A percentile compares a stretch with the other conserved stretches of the same genome.
Conservation (phyloP, 2,888 invertebrate species). For the Lamellibrachia satsuma region DNA sequence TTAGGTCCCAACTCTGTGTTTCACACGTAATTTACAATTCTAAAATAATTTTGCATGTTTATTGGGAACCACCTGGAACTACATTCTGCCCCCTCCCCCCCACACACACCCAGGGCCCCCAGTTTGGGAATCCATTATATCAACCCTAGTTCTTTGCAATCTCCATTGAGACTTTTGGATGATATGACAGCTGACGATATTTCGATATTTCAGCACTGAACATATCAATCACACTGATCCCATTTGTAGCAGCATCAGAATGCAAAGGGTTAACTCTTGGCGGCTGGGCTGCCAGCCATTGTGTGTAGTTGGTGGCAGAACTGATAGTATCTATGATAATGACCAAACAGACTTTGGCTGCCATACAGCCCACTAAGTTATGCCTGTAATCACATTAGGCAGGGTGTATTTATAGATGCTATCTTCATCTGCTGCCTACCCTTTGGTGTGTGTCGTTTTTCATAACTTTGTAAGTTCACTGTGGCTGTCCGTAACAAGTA, state of each 20-base stretch:
- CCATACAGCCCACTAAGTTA: not conserved
- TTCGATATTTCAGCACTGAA: not conserved
- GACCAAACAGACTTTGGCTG: conserved; percentile 8
- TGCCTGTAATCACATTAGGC: conserved; percentile 1
- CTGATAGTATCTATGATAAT: conserved; percentile 11
- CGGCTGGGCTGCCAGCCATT: not conserved
- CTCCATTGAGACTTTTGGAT: not conserved
- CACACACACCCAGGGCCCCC: too few species aligned
- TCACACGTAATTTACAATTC: too few species aligned
- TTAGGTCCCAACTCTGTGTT: too few species aligned
- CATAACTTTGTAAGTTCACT: not conserved
- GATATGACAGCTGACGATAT: not conserved
- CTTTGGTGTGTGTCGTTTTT: not conserved
- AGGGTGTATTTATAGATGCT: not conserved
- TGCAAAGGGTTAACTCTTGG: not conserved
- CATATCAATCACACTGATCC: not conserved
- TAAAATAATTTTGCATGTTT: too few species aligned
- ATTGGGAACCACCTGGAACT: not conserved
- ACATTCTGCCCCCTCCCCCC: not conserved
- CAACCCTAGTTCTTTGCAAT: not conserved
- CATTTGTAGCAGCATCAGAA: not conserved
- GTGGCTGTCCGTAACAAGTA: not conserved
- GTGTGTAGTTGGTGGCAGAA: not conserved
- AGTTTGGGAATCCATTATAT: not conserved
- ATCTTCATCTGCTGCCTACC: not conserved